Base-by-base conservation (phyloP, 1,140 invertebrate genomes). In the Anadara kagoshimensis region DNA sequence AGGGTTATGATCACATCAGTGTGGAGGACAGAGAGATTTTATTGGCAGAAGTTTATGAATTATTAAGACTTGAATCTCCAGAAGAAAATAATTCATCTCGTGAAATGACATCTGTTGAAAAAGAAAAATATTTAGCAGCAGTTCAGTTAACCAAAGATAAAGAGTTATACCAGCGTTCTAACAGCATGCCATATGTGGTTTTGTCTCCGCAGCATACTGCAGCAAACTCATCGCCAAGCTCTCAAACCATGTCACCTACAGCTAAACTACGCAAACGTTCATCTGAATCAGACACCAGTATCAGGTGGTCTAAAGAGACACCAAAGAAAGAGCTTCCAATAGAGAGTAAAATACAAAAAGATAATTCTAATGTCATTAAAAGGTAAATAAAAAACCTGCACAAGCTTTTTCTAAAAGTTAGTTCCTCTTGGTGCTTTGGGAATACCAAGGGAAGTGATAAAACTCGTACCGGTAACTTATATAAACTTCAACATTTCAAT, bases 1-100 rank as follows among this genome's bases (percentile, higher is more conserved):
- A 75, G 22, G 59, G 47, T 20, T 75, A 75, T 66, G 73, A 75
- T 22, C 73, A 75, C 49, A 65, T 75, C 62, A 70, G 73, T 67
- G 54, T 67, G 5, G 36, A 45, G 10, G 73, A 75, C 26, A 49
- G 62, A 22, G 73, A 75, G 45, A 54, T 70, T 0, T 56, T 75
- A 8, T 47, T 75, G 41, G 57, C 73, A 20, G 58, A 75, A 29
- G 63, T 75, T 0, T 75, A 75, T 20, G 63, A 75, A 47, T 54
- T 75, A 24, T 66, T 70, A 53, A 49, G 68, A 26, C 26, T 75
- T 24, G 73, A 75, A 45, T 59, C 45, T 5, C 44, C 53, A 16
- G 73, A 75, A n/a, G 67, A 70, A 14, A 63, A 70, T 18, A 56
- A 53, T 18, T 22, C 51, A 22, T 45, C 56, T 16, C 43, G 54